Evolutionary conservation across 2,888 invertebrate species (phyloP).

Genomic region (Napeogenes sylphis): DNA sequence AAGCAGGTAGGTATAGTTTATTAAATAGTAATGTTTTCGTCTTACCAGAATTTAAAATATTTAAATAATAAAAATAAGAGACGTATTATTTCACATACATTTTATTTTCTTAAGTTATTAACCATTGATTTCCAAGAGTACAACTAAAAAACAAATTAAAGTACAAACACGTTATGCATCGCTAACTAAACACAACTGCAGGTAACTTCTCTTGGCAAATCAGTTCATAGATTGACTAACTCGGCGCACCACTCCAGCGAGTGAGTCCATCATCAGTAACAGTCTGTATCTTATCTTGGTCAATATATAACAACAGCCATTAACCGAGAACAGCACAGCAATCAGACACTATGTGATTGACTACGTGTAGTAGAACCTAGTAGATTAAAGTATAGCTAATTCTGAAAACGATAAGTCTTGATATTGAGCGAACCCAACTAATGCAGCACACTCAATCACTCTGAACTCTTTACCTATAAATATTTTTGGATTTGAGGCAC

Average conservation of each 20-base stretch:
- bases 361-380: conserved; percentile 64
- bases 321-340: conserved; percentile 64
- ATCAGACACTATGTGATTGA: conserved; percentile 66
- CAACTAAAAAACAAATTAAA: conserved; percentile 79
- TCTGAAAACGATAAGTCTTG: conserved; percentile 74
- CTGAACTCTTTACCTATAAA: conserved; percentile 42
- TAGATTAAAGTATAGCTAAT: conserved; percentile 63
- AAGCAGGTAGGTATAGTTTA: no score
- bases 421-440: conserved; percentile 75
- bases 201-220: conserved; percentile 78
- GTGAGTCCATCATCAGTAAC: conserved; percentile 46
- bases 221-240: conserved; percentile 70
- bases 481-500: conserved; percentile 42
- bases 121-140: conserved; percentile 79
- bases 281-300: conserved; percentile 63
- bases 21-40: no score
- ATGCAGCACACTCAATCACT: conserved; percentile 65
- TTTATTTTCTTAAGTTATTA: conserved; percentile 78
- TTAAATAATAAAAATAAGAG: conserved; percentile 34
- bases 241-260: conserved; percentile 73
- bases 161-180: conserved; percentile 78
- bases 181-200: conserved; percentile 77
- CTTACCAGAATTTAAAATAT: no score
- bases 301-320: conserved; percentile 63
- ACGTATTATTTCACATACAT: conserved; percentile 72